Evolutionary conservation across 2,113 vertebrate genomes (phyloP), one percentile per base, ranked within the genome.

Genomic region (Pomatostomus ruficeps): DNA sequence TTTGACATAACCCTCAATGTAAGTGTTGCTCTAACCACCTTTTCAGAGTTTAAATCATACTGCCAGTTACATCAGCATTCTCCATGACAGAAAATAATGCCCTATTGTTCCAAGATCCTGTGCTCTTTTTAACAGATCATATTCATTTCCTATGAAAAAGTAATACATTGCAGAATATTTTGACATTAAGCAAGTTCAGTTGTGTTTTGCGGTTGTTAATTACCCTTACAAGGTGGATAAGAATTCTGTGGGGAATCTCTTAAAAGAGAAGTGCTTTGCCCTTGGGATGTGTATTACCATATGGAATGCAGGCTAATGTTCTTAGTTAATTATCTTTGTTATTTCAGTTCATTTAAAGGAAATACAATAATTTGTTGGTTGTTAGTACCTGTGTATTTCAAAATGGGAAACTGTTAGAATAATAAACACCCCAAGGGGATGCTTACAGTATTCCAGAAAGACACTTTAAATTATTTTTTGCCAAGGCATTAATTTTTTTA

Each of bases 241-340:
- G 91, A 92, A 88, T 58, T 92, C 85, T 78, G 33, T 84, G 80
- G 93, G 91, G 82, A 87, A 92, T 97, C 97, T 85, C 88, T 96
- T 96, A 89, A 94, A 96, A 96, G 91, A 87, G 93, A 97, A 94
- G 46, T 88, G 58, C 85, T 96, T 94, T 95, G 88, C 95, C 91
- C 80, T 94, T 57, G 94, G 95, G 91, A 97, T 82, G 81, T 35
- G 7, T 73, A 91, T 90, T 94, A 91, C 94, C 95, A 92, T 94
- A 95, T 92, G 96, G 96, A 97, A 97, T 97, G 95, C 78, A 91
- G 73, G 85, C 74, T 95, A 96, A 84, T 77, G 61, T 96, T 96
- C 96, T 96, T 96, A 97, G 95, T 96, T 97, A 97, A 97, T 97
- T 97, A 97, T 95, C 93, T 97, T 95, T 95, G 86, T 97, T 96